Percentiles rank a stretch among this genome's conserved stretches.
Evolutionary conservation across 1,140 invertebrate genomes (phyloP).

Genomic region (Bombus cullumanus): DNA sequence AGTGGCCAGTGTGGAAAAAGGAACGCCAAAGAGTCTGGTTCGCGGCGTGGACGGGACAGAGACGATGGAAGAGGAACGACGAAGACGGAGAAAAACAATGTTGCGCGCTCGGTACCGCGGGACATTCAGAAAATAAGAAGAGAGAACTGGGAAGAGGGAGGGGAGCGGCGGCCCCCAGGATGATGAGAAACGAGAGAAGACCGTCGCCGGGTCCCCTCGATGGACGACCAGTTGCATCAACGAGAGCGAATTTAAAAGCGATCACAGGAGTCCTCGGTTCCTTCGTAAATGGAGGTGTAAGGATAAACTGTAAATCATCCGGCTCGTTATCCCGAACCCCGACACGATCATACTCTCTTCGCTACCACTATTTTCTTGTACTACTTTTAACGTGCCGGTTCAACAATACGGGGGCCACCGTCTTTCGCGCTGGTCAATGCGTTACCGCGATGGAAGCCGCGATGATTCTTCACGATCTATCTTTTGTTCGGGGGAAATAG

Average conservation of each 20-base stretch:
- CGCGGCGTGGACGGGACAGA: constrained; percentile 16
- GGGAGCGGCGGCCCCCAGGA: constrained; percentile 10
- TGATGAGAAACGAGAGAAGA: constrained; percentile 54
- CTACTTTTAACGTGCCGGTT: background rate
- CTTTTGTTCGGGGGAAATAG: background rate
- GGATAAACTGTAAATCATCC: constrained; percentile 58
- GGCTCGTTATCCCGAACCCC: constrained; percentile 52
- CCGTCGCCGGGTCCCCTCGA: background rate
- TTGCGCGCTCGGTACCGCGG: constrained; percentile 65
- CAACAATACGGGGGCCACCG: background rate
- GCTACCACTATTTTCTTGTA: constrained; percentile 34
- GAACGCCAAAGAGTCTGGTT: constrained; percentile 59
- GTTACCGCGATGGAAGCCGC: background rate
- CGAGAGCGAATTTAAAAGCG: constrained; percentile 55
- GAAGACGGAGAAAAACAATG: constrained; percentile 64
- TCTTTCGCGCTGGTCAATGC: background rate
- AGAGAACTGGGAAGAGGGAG: constrained; percentile 8
- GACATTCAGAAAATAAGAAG: constrained; percentile 66
- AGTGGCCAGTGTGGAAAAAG: constrained; percentile 51
- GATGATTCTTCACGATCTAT: background rate
- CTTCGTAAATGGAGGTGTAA: constrained; percentile 55
- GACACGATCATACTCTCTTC: constrained; percentile 31
- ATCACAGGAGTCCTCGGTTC: constrained; percentile 26
- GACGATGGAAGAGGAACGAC: constrained; percentile 17
- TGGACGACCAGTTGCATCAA: constrained; percentile 48